Evolutionary conservation across 1,140 invertebrate genomes (phyloP).

Genomic region (Hetaerina americana): DNA sequence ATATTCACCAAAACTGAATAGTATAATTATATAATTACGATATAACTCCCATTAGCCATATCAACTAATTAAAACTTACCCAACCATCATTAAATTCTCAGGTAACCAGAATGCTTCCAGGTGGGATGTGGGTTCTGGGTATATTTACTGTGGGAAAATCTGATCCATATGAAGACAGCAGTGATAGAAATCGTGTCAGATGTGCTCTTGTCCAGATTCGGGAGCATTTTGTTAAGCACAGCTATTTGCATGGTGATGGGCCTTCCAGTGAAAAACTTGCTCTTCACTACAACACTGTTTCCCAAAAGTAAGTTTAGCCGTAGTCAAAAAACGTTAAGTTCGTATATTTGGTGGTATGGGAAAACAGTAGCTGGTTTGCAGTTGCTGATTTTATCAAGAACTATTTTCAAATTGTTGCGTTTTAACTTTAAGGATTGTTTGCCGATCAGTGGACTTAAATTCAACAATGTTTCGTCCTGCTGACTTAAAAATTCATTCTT

Average conservation of each 20-base stretch:
- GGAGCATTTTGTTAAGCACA: constrained; percentile 37
- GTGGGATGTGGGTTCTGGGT: constrained; percentile 62
- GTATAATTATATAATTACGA: too few species aligned
- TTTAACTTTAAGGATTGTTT: constrained; percentile 23
- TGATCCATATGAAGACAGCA: constrained; percentile 41
- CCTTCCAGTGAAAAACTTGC: constrained; percentile 32
- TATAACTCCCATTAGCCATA: too few species aligned
- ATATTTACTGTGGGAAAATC: constrained; percentile 42
- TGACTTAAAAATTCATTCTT: constrained; percentile 49
- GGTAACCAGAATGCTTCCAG: constrained; percentile 68
- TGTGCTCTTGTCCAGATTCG: constrained; percentile 38
- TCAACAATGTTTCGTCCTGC: constrained; percentile 33
- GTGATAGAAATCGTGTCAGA: constrained; percentile 34
- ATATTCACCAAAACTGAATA: too few species aligned
- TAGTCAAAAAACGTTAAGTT: too few species aligned
- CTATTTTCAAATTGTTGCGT: too few species aligned
- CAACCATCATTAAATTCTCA: too few species aligned
- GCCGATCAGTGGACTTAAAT: constrained; percentile 26
- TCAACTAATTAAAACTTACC: too few species aligned
- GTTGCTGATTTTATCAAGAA: too few species aligned
- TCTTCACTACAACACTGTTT: constrained; percentile 33
- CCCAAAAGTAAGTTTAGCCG: constrained; percentile 31
- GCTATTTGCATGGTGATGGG: constrained; percentile 41
- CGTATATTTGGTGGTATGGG: too few species aligned
- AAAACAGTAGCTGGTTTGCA: too few species aligned